Evolutionary conservation across 2,888 invertebrate genomes (phyloP).

Genomic region (Trilocha varians): DNA sequence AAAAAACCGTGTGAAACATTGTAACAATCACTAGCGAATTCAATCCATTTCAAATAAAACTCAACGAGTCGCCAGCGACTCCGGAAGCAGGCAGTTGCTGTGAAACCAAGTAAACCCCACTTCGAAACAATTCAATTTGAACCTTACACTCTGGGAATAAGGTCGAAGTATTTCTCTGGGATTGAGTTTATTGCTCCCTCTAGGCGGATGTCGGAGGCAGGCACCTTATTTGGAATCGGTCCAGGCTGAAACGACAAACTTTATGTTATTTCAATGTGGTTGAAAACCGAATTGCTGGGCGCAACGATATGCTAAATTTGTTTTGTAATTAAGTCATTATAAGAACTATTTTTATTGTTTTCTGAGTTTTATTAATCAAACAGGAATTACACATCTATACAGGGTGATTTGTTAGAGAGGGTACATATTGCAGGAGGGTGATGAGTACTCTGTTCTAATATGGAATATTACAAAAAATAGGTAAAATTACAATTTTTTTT

Average conservation of each 20-base stretch:
- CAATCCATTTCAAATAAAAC: slow-evolving; percentile 57
- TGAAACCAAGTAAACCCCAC: slow-evolving; percentile 21
- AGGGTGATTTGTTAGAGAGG: too few species aligned
- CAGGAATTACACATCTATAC: too few species aligned
- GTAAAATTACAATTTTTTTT: too few species aligned
- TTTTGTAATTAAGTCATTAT: slow-evolving; percentile 19
- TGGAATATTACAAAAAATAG: too few species aligned
- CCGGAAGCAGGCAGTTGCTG: slow-evolving; percentile 48
- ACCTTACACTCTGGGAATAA: slow-evolving; percentile 25
- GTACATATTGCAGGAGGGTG: too few species aligned
- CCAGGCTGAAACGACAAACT: slow-evolving; percentile 56
- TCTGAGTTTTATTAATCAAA: too few species aligned
- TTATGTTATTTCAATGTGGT: slow-evolving; percentile 67
- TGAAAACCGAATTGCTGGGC: slow-evolving; percentile 46
- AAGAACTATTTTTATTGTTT: too few species aligned
- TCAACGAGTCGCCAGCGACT: slow-evolving; percentile 42
- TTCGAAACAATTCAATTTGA: slow-evolving; percentile 21
- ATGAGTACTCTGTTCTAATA: too few species aligned
- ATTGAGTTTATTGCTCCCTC: slow-evolving; percentile 38
- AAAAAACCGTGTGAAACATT: slow-evolving; percentile 25
- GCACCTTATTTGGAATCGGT: slow-evolving; percentile 68
- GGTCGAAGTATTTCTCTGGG: slow-evolving; percentile 22
- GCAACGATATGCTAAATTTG: slow-evolving; percentile 23
- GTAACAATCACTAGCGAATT: slow-evolving; percentile 50
- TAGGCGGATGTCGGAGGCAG: slow-evolving; percentile 59